A percentile compares a stretch with the other conserved stretches of the same genome.
Evolutionary conservation across 2,113 vertebrate genomes (phyloP).

Genomic region (Nestor notabilis): DNA sequence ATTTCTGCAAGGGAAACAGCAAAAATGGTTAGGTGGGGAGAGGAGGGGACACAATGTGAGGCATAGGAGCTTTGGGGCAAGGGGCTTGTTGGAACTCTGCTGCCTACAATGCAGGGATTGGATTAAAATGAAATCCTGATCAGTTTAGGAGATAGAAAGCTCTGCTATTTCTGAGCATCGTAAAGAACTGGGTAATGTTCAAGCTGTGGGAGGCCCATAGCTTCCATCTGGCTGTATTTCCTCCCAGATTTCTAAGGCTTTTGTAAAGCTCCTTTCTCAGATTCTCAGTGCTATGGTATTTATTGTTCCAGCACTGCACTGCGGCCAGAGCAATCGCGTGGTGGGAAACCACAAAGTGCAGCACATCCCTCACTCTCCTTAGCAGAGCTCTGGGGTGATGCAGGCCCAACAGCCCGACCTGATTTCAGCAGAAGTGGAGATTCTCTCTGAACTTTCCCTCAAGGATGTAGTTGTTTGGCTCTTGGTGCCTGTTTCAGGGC

Average conservation of each 20-base stretch:
- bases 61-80: background rate
- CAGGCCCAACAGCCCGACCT: background rate
- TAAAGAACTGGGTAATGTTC: background rate
- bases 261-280: background rate
- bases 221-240: background rate
- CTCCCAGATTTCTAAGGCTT: background rate
- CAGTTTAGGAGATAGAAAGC: background rate
- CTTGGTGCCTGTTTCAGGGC: background rate
- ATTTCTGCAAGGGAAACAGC: constrained; percentile 2
- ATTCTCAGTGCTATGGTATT: background rate
- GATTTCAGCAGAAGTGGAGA: background rate
- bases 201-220: background rate
- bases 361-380: background rate
- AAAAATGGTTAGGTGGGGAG: background rate
- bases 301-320: background rate
- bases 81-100: background rate
- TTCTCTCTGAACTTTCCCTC: background rate
- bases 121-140: background rate
- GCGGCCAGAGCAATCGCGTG: background rate
- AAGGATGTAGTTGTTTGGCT: background rate
- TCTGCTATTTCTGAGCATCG: background rate
- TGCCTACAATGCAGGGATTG: fast-evolving
- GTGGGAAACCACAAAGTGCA: background rate
- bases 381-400: background rate
- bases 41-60: background rate